Evolutionary conservation across 2,113 vertebrate species (phyloP).

Genomic region (Nothocercus nigrocapillus): DNA sequence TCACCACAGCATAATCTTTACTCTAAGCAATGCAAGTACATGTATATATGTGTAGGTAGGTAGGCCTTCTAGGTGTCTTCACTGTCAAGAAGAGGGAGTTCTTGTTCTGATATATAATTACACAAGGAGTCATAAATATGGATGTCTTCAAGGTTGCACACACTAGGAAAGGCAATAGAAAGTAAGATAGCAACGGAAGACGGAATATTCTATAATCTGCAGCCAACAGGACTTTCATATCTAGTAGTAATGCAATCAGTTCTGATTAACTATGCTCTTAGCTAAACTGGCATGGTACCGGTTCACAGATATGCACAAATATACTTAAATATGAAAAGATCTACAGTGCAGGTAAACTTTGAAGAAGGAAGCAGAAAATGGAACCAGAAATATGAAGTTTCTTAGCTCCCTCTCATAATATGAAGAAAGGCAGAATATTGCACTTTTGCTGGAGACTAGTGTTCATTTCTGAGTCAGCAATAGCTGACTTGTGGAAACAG

Average conservation of each 20-base stretch:
- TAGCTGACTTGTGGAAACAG: background rate
- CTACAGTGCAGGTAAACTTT: background rate
- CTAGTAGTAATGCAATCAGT: background rate
- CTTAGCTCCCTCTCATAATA: background rate
- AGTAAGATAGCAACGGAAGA: background rate
- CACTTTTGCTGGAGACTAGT: background rate
- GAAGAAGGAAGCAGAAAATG: background rate
- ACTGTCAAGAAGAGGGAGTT: background rate
- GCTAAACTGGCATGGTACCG: background rate
- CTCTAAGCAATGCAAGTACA: background rate
- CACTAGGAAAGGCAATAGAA: background rate
- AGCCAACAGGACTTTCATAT: background rate
- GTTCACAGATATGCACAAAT: background rate
- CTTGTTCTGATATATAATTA: conserved; percentile 30
- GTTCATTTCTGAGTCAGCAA: background rate
- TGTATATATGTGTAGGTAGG: background rate
- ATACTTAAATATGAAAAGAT: background rate
- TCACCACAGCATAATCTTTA: background rate
- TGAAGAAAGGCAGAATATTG: background rate
- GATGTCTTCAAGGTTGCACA: background rate
- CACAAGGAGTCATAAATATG: conserved; percentile 17
- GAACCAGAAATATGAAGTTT: background rate
- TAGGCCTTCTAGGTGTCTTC: background rate
- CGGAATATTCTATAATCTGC: background rate
- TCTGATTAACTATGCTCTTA: background rate